These are phyloP conservation scores for Scolanthus callimorphus DNA, from an alignment of 92 coral and sea anemone species.

Conservation along the genomic window DNA sequence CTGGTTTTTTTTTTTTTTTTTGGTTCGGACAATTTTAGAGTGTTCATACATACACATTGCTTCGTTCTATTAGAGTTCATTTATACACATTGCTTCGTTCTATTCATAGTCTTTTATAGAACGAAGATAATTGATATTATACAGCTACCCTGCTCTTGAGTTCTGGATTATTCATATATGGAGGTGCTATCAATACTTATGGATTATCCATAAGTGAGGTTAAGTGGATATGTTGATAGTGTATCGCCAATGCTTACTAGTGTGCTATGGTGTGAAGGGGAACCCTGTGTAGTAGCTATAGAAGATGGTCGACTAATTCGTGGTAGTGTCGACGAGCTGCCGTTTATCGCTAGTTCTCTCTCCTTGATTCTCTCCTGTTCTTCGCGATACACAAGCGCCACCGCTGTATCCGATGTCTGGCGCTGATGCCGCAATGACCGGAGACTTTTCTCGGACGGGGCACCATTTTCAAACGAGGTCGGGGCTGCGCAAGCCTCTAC, in stretches of 20 bases:
- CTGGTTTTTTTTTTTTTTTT: too few species aligned
- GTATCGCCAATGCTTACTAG: conserved; percentile 56
- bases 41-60: too few species aligned
- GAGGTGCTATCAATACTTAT: too few species aligned
- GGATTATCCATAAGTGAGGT: too few species aligned
- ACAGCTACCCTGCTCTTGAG: too few species aligned
- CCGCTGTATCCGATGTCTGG: conserved; percentile 79
- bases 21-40: too few species aligned
- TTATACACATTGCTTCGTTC: too few species aligned
- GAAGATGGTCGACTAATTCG: conserved; percentile 77
- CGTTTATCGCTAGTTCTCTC: conserved; percentile 41
- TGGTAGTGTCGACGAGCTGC: conserved; percentile 67
- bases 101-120: too few species aligned
- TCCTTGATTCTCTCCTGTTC: conserved; percentile 60
- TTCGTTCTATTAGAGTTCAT: too few species aligned
- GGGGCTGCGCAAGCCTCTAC: conserved; percentile 94
- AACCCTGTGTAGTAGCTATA: conserved; percentile 53
- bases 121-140: too few species aligned
- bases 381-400: conserved; percentile 41
- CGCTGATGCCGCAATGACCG: conserved; percentile 57
- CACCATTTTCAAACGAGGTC: not conserved
- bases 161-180: too few species aligned
- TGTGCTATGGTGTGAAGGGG: conserved; percentile 72
- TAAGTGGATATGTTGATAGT: too few species aligned
- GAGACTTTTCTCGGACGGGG: conserved; percentile 16